phyloP scores from a whole-genome alignment of 2,888 invertebrate species.

The Gymnocheta viridis region DNA sequence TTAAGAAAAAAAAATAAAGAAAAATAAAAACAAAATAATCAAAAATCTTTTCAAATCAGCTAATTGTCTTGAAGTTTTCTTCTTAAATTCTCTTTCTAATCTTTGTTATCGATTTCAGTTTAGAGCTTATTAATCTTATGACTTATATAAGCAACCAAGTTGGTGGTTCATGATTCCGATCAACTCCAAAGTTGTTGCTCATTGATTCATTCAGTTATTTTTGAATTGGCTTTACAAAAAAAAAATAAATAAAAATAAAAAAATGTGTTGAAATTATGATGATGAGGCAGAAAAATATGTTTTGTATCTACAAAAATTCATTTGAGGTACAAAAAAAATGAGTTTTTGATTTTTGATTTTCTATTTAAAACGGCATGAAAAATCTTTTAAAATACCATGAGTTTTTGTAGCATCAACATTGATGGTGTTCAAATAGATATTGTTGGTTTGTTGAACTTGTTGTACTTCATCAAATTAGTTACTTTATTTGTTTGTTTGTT shows the following conservation, averaged over 20 bases:
- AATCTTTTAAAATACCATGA: slow-evolving; percentile 58
- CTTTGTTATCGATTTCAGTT: slow-evolving; percentile 46
- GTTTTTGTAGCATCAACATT: slow-evolving; percentile 57
- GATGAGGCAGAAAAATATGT: slow-evolving; percentile 56
- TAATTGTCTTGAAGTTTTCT: slow-evolving; percentile 45
- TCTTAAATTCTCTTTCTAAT: not conserved
- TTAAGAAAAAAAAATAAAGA: not conserved
- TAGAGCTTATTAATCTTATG: slow-evolving; percentile 47
- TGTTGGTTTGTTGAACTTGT: slow-evolving; percentile 65
- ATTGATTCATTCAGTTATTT: not conserved
- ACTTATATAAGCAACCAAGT: slow-evolving; percentile 19
- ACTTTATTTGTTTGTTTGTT: slow-evolving; percentile 19
- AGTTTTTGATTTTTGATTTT: slow-evolving; percentile 60
- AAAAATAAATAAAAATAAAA: not conserved
- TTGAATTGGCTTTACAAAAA: not conserved
- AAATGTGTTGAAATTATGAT: slow-evolving; percentile 65
- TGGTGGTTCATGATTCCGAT: not conserved
- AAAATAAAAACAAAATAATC: not conserved
- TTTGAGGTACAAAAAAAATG: slow-evolving; percentile 51
- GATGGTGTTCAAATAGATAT: slow-evolving; percentile 19
- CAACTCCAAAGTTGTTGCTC: not conserved
- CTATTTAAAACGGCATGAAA: slow-evolving; percentile 59
- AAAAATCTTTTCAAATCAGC: slow-evolving; percentile 8
- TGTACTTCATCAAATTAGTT: slow-evolving; percentile 45
- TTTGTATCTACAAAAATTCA: not conserved